phyloP scores from a whole-genome alignment of 2,888 invertebrate genomes.

The Ectemnius lituratus region DNA sequence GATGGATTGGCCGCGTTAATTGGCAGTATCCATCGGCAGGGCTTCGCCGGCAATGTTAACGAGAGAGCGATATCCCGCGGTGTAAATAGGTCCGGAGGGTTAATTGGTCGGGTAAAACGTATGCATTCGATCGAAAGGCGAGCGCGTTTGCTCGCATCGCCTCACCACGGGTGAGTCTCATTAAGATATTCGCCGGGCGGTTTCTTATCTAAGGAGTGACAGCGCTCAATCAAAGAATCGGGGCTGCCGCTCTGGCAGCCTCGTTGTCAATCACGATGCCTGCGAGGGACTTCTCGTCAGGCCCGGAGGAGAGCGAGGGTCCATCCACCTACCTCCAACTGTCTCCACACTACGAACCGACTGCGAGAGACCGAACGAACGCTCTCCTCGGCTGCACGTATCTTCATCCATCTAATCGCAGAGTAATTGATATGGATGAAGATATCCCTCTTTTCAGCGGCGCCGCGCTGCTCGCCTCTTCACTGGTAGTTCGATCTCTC shows the following conservation, averaged over 20 bases:
- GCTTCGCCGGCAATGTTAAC: slow-evolving; percentile 41
- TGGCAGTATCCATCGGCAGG: slow-evolving; percentile 54
- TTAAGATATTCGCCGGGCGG: slow-evolving; percentile 74
- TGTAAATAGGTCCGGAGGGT: slow-evolving; percentile 65
- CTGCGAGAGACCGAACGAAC: slow-evolving; percentile 21
- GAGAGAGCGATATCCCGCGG: slow-evolving; percentile 53
- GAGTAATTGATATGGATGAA: slow-evolving; percentile 78
- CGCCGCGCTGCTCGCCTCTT: slow-evolving; percentile 33
- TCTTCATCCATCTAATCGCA: slow-evolving; percentile 76
- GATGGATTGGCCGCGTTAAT: slow-evolving; percentile 68
- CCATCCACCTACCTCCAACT: slow-evolving; percentile 37
- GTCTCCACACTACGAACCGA: slow-evolving; percentile 29
- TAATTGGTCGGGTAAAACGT: slow-evolving; percentile 66
- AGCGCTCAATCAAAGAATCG: slow-evolving; percentile 77
- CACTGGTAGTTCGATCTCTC: slow-evolving; percentile 20
- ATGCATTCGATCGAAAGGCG: slow-evolving; percentile 23
- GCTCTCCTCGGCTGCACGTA: slow-evolving; percentile 50
- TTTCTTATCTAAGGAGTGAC: slow-evolving; percentile 75
- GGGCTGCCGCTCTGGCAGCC: slow-evolving; percentile 66
- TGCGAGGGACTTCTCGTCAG: slow-evolving; percentile 54
- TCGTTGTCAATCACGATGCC: slow-evolving; percentile 74
- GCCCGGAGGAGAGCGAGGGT: slow-evolving; percentile 48
- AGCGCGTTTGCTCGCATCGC: background rate
- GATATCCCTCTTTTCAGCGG: slow-evolving; percentile 63
- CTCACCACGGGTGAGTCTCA: slow-evolving; percentile 62